Base-by-base conservation (phyloP, 2,113 vertebrate species). In the Passerina amoena region DNA sequence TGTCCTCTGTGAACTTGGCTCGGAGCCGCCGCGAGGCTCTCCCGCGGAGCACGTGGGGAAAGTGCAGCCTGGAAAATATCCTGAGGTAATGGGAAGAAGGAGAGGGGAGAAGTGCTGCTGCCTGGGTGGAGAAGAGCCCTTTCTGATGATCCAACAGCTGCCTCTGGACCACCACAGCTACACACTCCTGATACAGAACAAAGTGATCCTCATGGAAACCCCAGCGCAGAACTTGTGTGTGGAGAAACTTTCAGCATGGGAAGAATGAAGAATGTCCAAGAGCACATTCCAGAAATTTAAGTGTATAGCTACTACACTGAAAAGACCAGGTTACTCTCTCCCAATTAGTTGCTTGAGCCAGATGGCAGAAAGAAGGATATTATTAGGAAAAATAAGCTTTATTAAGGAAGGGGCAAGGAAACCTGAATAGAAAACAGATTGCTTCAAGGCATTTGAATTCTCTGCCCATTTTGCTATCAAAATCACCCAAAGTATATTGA, bases 401-500 rank as follows among this genome's bases (percentile, higher is more conserved):
- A 59, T 13, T 12, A 9, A 5, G 13, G 22, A 42, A 68, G 23
- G 56, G 28, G 47, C 50, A 86, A 82, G 59, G 54, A 96, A 86
- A 90, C 31, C 63, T 48, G 71, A 86, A 90, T 51, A 86, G 60
- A 86, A 96, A 95, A 50, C 50, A 88, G 66, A 86, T 90, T 85
- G 42, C 65, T 90, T 81, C 65, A 50, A 88, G 68, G 56, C 63
- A 44, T 20, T 86, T 82, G 78, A 91, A 70, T 90, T 92, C 11
- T 75, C 71, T 95, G 76, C 37, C 61, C 21, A 23, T 86, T 95
- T 90, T 96, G 40, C 40, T 92, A 70, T 96, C 72, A 81, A 70
- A 90, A 83, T 94, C 60, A 81, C 69, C 59, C 86, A 37, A 78
- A 88, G 48, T 56, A 35, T 72, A 51, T 72, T 75, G 65, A 91